phyloP scores from a whole-genome alignment of 2,888 invertebrate genomes.

The Coremacera marginata region DNA sequence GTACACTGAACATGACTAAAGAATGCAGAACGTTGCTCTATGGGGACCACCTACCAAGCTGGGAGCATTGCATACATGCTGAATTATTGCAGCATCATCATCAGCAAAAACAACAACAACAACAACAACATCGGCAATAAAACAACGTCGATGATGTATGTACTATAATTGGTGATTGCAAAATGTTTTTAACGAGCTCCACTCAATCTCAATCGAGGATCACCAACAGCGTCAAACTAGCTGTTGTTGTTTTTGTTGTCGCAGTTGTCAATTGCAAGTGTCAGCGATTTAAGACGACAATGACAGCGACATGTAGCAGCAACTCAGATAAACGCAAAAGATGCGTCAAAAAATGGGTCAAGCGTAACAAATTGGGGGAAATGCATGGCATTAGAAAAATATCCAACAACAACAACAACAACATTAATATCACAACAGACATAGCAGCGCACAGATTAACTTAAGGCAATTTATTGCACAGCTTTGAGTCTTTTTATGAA shows the following conservation, averaged over 20 bases:
- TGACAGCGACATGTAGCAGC: background rate
- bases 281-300: background rate
- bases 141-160: slow-evolving; percentile 32
- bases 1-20: background rate
- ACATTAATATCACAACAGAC: background rate
- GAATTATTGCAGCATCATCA: slow-evolving; percentile 15
- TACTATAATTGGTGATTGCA: slow-evolving; percentile 23
- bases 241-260: background rate
- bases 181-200: slow-evolving; percentile 29
- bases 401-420: background rate
- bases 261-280: slow-evolving; percentile 11
- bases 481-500: background rate
- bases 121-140: background rate
- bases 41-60: slow-evolving; percentile 26
- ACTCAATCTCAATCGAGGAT: slow-evolving; percentile 32
- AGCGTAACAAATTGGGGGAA: slow-evolving; percentile 16
- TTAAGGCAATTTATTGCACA: background rate
- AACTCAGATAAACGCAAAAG: background rate
- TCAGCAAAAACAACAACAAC: slow-evolving; percentile 37
- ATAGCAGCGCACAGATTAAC: background rate
- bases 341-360: slow-evolving; percentile 26
- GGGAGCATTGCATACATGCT: background rate
- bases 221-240: slow-evolving; percentile 14
- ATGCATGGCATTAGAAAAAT: background rate
- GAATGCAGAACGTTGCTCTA: background rate